Evolutionary conservation across 2,113 vertebrate species (phyloP).

Genomic region (Pelvicachromis taeniatus): DNA sequence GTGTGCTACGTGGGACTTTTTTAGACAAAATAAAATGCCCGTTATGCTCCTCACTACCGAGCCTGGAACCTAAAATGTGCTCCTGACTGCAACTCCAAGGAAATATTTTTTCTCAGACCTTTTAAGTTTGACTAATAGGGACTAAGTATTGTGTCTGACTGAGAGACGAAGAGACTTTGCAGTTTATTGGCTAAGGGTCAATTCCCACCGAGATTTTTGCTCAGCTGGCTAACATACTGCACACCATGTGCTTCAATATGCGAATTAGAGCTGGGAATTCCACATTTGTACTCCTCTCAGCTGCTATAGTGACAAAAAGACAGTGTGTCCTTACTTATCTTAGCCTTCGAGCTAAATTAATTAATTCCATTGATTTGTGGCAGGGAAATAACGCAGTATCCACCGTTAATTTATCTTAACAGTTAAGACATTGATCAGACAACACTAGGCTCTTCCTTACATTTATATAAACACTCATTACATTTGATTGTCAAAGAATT

Average conservation of each 20-base stretch:
- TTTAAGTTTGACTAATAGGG: conserved; percentile 35
- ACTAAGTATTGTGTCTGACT: conserved; percentile 47
- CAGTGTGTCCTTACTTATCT: conserved; percentile 12
- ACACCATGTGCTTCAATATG: conserved; percentile 30
- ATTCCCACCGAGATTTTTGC: conserved; percentile 46
- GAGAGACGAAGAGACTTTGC: conserved; percentile 15
- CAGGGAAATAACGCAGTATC: conserved; percentile 14
- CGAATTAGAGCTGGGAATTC: conserved; percentile 19
- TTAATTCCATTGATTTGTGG: conserved; percentile 41
- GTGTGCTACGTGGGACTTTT: neutral
- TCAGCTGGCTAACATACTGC: conserved; percentile 54
- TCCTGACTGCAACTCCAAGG: conserved; percentile 21
- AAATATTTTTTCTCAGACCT: conserved; percentile 22
- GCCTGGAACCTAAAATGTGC: neutral
- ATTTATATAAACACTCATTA: neutral
- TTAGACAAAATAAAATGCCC: neutral
- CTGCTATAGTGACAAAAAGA: conserved; percentile 19
- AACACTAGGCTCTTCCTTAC: neutral
- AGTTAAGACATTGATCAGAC: conserved; percentile 18
- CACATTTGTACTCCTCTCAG: conserved; percentile 4
- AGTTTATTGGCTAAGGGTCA: conserved; percentile 53
- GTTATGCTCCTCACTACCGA: neutral
- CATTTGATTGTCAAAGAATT: neutral
- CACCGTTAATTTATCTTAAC: conserved; percentile 2
- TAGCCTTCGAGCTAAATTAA: conserved; percentile 29